Evolutionary conservation across 2,888 invertebrate genomes (phyloP).

Genomic region (Pandemis cinnamomeana): DNA sequence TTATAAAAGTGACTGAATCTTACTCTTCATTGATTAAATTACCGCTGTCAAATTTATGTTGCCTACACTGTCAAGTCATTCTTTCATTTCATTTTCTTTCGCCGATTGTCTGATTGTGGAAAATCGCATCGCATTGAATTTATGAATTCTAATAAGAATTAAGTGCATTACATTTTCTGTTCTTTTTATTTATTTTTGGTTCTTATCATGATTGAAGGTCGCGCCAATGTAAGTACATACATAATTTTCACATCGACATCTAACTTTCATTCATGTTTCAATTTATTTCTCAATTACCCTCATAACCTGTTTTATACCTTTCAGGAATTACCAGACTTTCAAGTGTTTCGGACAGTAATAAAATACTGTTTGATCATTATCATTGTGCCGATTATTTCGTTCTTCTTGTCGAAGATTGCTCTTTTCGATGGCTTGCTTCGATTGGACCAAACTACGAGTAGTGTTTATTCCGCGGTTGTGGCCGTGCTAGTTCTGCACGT

Average conservation of each 20-base stretch:
- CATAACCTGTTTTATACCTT: slow-evolving; percentile 57
- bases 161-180: slow-evolving; percentile 49
- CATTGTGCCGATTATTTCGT: slow-evolving; percentile 89
- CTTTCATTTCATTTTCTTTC: slow-evolving; percentile 47
- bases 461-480: slow-evolving; percentile 91
- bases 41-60: not conserved
- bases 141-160: slow-evolving; percentile 43
- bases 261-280: slow-evolving; percentile 13
- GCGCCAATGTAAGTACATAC: slow-evolving; percentile 76
- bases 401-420: slow-evolving; percentile 88
- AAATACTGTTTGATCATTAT: slow-evolving; percentile 91
- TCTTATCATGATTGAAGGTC: slow-evolving; percentile 82
- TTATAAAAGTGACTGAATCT: slow-evolving; percentile 17
- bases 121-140: slow-evolving; percentile 9
- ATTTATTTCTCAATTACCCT: slow-evolving; percentile 11
- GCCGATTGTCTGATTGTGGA: slow-evolving; percentile 41
- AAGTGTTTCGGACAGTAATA: slow-evolving; percentile 90
- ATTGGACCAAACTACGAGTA: slow-evolving; percentile 85
- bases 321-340: slow-evolving; percentile 87
- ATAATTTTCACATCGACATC: not conserved
- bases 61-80: slow-evolving; percentile 9
- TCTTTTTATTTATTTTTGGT: slow-evolving; percentile 61
- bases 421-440: slow-evolving; percentile 88
- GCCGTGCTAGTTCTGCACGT: slow-evolving; percentile 90
- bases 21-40: slow-evolving; percentile 27